These are phyloP conservation scores for Eulemur rubriventer DNA, from an alignment of 2,797 vertebrate genomes.

Conservation along the genomic window DNA sequence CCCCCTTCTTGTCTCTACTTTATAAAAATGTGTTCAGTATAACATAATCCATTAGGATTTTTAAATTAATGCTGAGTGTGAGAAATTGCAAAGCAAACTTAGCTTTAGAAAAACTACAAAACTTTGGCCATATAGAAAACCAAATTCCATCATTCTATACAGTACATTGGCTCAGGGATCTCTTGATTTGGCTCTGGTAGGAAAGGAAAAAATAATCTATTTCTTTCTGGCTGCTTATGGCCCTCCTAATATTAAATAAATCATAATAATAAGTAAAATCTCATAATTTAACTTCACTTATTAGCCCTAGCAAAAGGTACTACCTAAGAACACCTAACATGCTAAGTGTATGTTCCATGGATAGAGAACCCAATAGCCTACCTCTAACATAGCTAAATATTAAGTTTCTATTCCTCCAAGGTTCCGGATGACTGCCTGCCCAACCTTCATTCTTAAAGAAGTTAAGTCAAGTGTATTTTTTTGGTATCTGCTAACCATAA, in stretches of 20 bases:
- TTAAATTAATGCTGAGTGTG: background rate
- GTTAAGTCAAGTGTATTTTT: background rate
- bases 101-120: background rate
- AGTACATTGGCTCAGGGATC: background rate
- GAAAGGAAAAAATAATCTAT: background rate
- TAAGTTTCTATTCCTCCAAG: background rate
- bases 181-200: background rate
- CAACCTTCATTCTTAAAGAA: constrained; percentile 21
- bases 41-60: background rate
- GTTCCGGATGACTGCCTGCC: background rate
- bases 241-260: constrained; percentile 25
- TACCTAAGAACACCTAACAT: background rate
- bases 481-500: constrained; percentile 8
- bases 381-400: background rate
- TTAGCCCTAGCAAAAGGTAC: background rate
- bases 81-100: background rate
- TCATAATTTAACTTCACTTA: constrained; percentile 3
- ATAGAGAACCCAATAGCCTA: background rate
- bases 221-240: background rate
- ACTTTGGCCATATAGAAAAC: background rate
- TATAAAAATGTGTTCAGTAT: background rate
- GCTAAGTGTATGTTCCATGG: background rate
- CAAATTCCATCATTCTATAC: background rate
- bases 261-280: constrained; percentile 20
- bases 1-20: background rate